A percentile compares a stretch with the other conserved stretches of the same genome.
phyloP scores from a whole-genome alignment of 2,888 invertebrate species.

The Mythimna vitellina region DNA sequence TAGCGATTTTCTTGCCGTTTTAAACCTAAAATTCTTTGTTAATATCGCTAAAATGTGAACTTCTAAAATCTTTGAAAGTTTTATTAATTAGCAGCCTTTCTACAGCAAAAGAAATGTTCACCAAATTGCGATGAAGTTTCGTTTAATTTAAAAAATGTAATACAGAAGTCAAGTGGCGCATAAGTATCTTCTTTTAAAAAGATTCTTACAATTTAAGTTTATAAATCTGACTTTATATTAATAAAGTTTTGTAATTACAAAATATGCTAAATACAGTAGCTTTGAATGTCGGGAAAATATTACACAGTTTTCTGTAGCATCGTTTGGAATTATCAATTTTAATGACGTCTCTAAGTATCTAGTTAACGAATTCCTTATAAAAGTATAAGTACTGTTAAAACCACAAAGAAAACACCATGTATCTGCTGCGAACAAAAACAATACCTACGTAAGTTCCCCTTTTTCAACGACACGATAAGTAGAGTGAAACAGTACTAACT shows the following conservation, averaged over 20 bases:
- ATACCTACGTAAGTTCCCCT: not conserved
- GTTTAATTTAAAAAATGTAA: constrained; percentile 12
- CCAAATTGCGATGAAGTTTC: not conserved
- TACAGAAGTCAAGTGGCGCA: not conserved
- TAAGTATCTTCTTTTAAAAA: not conserved
- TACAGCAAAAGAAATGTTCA: not conserved
- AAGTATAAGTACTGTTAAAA: not conserved
- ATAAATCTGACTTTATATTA: constrained; percentile 5
- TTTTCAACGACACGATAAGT: constrained; percentile 42
- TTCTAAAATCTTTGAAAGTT: constrained; percentile 9
- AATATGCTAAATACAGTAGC: not conserved
- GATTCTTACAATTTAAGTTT: no score
- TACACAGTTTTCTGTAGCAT: not conserved
- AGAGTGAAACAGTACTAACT: constrained; percentile 36
- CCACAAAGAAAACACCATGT: not conserved
- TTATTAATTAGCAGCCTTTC: constrained; percentile 6
- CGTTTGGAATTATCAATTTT: not conserved
- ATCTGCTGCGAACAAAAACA: constrained; percentile 28
- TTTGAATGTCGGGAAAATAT: not conserved
- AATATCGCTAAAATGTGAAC: not conserved
- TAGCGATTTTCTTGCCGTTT: not conserved
- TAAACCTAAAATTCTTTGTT: not conserved
- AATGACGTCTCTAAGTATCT: not conserved
- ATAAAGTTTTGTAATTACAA: not conserved
- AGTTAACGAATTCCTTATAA: not conserved